Evolutionary conservation across 1,140 invertebrate genomes (phyloP), one percentile per base, ranked within the genome.

Genomic region (Cotesia glomerata): DNA sequence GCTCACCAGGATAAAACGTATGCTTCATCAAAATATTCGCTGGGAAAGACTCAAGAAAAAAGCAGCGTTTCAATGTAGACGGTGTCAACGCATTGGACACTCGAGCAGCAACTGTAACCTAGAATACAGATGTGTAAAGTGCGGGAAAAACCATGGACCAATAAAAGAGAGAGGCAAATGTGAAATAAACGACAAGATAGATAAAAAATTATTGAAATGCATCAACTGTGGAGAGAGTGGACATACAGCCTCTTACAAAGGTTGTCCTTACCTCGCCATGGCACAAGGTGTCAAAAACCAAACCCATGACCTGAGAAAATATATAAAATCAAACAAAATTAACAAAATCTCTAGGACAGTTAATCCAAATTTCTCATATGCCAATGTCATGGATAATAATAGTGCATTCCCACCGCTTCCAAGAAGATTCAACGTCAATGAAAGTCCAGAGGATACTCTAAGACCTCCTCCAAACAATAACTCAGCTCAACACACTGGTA

Each of bases 181-280:
- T 5, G 68, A 5, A 8, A 64, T 54, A 18, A n/a, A 5, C 4
- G 14, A 54, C 26, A 54, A 52, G 11, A 14, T 1, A 26, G 35
- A 16, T 3, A 71, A 73, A 54, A 18, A 58, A 45, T 5, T 7
- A 35, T 34, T 75, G 2, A 64, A 59, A 13, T 78, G 74, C 14
- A 71, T 68, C 1, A 75, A 74, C 26, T 76, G 75, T 18, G 36
- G 64, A 13, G n/a, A 74, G n/a, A 36, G 9, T 11, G 74, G 72
- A 0, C 77, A 75, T 58, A 70, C 71, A 0, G 75, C 73, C 0
- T 75, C 73, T 0, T 76, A 73, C 52, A 34, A 18, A 49, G 76
- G 74, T 13, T 77, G 76, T n/a, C 70, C 74, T 5, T 70, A 34
- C 49, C 14, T 67, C 11, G 51, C 65, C 63, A 54, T 72, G 3